phyloP scores from a whole-genome alignment of 2,113 vertebrate genomes.

The Planiliza haematocheilus region DNA sequence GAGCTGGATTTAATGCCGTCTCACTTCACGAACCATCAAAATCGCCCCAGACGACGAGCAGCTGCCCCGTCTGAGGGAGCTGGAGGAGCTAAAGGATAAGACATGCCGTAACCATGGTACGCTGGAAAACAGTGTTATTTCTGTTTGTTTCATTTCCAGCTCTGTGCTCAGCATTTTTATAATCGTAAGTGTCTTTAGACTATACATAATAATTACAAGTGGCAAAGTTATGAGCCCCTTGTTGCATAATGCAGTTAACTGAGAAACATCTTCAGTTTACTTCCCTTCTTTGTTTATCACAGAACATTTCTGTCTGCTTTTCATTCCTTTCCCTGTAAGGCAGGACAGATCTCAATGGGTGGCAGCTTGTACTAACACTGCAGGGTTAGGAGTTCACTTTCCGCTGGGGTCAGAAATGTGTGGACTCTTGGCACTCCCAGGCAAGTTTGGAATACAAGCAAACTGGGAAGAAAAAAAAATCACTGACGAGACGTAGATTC shows the following conservation, averaged over 20 bases:
- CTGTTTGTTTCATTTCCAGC: constrained; percentile 39
- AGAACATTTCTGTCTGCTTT: constrained; percentile 35
- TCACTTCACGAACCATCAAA: constrained; percentile 40
- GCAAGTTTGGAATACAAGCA: not conserved
- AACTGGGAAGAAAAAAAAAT: not conserved
- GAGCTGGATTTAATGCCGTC: constrained; percentile 35
- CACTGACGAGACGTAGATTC: not conserved
- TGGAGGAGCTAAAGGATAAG: constrained; percentile 28
- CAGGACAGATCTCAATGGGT: constrained; percentile 33
- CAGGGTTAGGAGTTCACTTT: constrained; percentile 14
- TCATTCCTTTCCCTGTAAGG: constrained; percentile 55
- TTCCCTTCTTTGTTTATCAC: constrained; percentile 25
- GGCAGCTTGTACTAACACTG: constrained; percentile 28
- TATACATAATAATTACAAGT: not conserved
- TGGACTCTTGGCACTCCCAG: constrained; percentile 23
- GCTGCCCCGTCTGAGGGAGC: constrained; percentile 59
- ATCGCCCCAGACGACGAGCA: constrained; percentile 33
- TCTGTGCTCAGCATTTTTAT: constrained; percentile 22
- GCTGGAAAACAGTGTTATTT: not conserved
- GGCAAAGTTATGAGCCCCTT: not conserved
- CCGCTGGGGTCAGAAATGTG: constrained; percentile 32
- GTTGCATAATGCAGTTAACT: not conserved
- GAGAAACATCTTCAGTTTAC: not conserved
- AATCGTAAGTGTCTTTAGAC: constrained; percentile 23
- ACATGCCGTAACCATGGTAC: constrained; percentile 50